Base-by-base conservation (phyloP, 2,797 vertebrate species). In the Etheostoma nigrum region DNA sequence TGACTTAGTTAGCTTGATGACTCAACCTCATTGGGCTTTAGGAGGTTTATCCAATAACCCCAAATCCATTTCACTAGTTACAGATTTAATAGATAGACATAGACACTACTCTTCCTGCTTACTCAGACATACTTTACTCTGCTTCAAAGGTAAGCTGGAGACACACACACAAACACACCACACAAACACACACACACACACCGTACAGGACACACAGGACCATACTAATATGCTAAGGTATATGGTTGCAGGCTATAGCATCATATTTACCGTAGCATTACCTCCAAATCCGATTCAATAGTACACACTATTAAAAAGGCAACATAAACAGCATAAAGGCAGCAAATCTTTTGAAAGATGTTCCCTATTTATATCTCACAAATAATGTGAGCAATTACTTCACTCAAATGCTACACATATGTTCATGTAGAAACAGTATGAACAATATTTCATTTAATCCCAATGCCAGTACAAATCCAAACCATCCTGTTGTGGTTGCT, bases 41-140 rank as follows among this genome's bases (percentile, higher is more conserved):
- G 67, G 67, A 84, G 67, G 70, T 78, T 84, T 83, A 81, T 74
- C 68, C 83, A 83, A 66, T 69, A 60, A 84, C 62, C 30, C 68
- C 4, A 25, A 47, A 61, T 86, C 79, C 84, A 79, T 87, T 89
- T 82, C 67, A 84, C 53, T 55, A 71, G 79, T 88, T 80, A 79
- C 52, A 81, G 44, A 67, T 86, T 79, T 61, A 79, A 69, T 18
- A 76, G 66, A 72, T 71, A 80, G 52, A 64, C 36, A 60, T 27
- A 52, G 74, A 52, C 54, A 64, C 82, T 78, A 78, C 71, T 51
- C 15, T 76, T 2, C 36, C 3, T 40, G 36, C 36, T 40, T 11
- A 40, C 36, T 11, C 36, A 40, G 10, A 9, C 64, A 60, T 54
- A 45, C 30, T 61, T 33, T 2, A 42, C 21, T 49, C 10, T 2